These are phyloP conservation scores for Apamea anceps DNA, from an alignment of 2,888 invertebrate genomes.

Conservation along the genomic window DNA sequence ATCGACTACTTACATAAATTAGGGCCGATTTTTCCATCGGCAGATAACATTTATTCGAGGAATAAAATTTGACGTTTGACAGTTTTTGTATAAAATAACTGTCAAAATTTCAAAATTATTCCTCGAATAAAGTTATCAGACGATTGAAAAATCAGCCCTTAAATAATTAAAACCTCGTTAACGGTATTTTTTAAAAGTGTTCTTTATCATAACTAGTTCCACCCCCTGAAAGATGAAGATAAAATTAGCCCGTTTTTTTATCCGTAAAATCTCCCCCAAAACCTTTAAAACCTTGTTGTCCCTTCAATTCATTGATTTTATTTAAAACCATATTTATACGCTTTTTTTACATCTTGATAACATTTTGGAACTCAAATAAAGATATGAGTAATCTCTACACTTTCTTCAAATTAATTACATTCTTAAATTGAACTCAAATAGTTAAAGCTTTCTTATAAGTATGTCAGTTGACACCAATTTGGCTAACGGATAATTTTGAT, in stretches of 20 bases:
- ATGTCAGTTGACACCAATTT: constrained; percentile 41
- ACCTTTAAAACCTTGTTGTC: background rate
- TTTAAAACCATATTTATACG: background rate
- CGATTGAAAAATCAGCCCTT: too few species aligned
- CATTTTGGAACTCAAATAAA: background rate
- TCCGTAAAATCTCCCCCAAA: background rate
- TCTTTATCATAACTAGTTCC: too few species aligned
- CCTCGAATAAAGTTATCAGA: too few species aligned
- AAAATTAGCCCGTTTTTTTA: too few species aligned
- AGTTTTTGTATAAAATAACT: too few species aligned
- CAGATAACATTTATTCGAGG: too few species aligned
- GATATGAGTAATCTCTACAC: background rate
- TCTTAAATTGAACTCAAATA: background rate
- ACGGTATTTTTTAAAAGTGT: too few species aligned
- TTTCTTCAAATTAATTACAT: background rate
- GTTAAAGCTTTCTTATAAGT: background rate
- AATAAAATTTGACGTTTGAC: too few species aligned
- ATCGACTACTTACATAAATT: background rate
- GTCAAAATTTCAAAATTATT: too few species aligned
- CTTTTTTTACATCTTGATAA: background rate
- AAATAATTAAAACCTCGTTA: too few species aligned
- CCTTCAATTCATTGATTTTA: background rate
- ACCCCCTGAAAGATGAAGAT: too few species aligned
- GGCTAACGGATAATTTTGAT: constrained; percentile 51
- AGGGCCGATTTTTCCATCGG: background rate